phyloP scores from a whole-genome alignment of 2,113 vertebrate species.

The Marmota monax region DNA sequence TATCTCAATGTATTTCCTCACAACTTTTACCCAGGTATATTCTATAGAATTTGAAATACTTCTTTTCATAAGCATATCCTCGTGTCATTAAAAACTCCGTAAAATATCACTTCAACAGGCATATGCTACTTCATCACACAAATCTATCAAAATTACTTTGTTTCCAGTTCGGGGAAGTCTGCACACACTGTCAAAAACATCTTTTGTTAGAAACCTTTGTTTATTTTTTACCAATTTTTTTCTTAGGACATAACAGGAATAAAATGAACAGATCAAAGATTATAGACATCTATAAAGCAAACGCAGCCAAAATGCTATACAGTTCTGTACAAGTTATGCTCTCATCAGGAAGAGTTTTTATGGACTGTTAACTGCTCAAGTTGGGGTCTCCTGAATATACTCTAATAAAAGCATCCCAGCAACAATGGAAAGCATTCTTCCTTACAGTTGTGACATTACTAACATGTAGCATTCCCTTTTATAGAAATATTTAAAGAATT shows the following conservation, averaged over 20 bases:
- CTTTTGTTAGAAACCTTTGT: not conserved
- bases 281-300: not conserved
- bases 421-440: not conserved
- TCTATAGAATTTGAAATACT: not conserved
- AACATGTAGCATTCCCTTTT: not conserved
- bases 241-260: not conserved
- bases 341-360: not conserved
- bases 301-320: not conserved
- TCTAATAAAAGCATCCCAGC: not conserved
- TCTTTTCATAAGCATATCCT: not conserved
- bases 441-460: not conserved
- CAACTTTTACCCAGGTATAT: not conserved
- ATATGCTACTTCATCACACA: not conserved
- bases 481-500: slow-evolving; percentile 13
- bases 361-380: not conserved
- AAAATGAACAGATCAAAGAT: not conserved
- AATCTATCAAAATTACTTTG: not conserved
- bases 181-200: not conserved
- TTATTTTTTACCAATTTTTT: not conserved
- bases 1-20: not conserved
- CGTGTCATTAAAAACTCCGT: not conserved
- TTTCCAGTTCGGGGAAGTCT: not conserved
- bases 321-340: not conserved
- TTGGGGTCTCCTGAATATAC: not conserved
- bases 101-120: not conserved